Base-by-base conservation (phyloP, 2,797 vertebrate species). In the Pseudotriccus pelzelni region DNA sequence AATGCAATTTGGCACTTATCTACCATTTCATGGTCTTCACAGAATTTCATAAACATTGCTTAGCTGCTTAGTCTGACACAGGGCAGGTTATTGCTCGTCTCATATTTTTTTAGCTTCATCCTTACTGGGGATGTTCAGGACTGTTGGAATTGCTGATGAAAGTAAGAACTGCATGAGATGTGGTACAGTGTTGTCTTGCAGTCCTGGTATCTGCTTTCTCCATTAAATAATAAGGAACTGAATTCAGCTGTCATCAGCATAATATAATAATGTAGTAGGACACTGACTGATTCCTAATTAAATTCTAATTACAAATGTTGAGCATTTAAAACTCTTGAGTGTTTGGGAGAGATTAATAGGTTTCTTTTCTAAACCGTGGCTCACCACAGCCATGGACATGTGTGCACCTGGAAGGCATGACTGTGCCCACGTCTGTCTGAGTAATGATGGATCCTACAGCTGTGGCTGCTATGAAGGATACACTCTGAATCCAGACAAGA, bases 361-460 rank as follows among this genome's bases (percentile, higher is more conserved):
- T 67, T 80, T 81, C 4, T 75, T 59, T 67, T 66, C 53, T 59
- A 39, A 92, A 84, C 62, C 6, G 3, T 30, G 83, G 44, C 52
- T 95, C 52, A 30, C 90, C 58, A 36, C 83, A 97, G 97, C 87
- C 84, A 34, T 32, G 64, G 93, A 96, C 89, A 84, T 94, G 68
- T 99, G 99, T 77, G 94, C 98, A 80, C 93, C 96, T 68, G 98
- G 98, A 97, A 96, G 89, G 47, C 98, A 99, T 5, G 97, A 97
- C 20, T 99, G 99, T 88, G 98, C 99, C 58, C 99, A 99, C 50
- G 91, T 98, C 74, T 99, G 99, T 94, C 97, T 99, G 94, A 98
- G 96, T 34, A 98, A 84, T 6, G 97, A 88, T 10, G 95, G 97
- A 64, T 98, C 98, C 14, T 98, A 98, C 91, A 95, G 92, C 96